Percentiles rank a stretch among this genome's conserved stretches.
Conservation (phyloP, 2,888 invertebrate species). For the Cyrtodaria siliqua region DNA sequence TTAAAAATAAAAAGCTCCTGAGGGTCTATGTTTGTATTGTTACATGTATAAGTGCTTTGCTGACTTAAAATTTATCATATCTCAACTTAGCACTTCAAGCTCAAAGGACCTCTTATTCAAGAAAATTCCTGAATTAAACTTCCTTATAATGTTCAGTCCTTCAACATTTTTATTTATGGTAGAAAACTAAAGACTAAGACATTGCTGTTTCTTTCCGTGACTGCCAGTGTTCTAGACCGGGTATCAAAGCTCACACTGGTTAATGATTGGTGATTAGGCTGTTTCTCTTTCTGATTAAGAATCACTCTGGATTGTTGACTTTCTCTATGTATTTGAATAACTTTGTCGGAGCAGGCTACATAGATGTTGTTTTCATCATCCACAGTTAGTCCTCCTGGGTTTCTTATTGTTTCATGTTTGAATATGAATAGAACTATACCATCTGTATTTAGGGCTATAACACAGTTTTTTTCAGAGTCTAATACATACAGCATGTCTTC, state of each 20-base stretch:
- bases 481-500: neutral
- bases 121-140: no score
- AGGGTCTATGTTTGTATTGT: no score
- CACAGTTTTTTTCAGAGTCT: neutral
- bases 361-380: neutral
- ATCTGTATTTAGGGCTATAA: neutral
- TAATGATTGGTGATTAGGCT: neutral
- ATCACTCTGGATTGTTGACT: neutral
- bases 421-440: neutral
- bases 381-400: neutral
- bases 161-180: no score
- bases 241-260: neutral
- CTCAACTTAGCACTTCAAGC: no score
- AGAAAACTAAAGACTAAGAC: neutral
- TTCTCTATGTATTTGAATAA: neutral
- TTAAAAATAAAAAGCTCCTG: no score
- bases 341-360: neutral
- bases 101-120: no score
- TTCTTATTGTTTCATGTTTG: neutral
- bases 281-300: neutral
- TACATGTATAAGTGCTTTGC: no score
- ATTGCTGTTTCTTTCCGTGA: neutral
- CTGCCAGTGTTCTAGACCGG: neutral
- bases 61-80: no score
- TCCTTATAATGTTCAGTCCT: no score